Evolutionary conservation across 1,140 invertebrate species (phyloP), one percentile per base, ranked within the genome.

Genomic region (Belonocnema kinseyi): DNA sequence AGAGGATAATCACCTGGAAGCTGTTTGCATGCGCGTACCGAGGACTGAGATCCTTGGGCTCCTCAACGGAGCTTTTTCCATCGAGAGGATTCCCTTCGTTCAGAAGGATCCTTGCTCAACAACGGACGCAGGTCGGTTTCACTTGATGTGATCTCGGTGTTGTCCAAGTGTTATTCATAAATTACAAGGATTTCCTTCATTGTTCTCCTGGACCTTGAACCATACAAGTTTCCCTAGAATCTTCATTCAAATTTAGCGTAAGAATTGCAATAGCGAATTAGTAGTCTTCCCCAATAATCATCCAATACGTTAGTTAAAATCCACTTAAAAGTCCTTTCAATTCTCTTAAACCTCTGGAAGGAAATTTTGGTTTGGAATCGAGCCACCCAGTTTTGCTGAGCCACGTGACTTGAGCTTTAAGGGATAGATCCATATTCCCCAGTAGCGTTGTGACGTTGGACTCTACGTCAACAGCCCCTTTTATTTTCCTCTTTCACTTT

Each of bases 1-100:
- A 26, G 33, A 66, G n/a, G 61, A 50, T 50, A 61, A 78, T 53
- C 52, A 17, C 61, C n/a, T n/a, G 72, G 75, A 73, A 74, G 19
- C 71, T 75, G 71, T 72, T 88, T 88, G 88, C 83, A 90, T 90
- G 88, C 88, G 88, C 84, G 86, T 89, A 52, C 86, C 86, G 76
- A 86, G 85, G 78, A 79, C 83, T 53, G 85, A 89, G 78, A 80
- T 87, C 73, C 85, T 88, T 77, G 85, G 84, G 80, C 80, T 88
- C 83, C 82, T 89, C 79, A 83, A 83, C 84, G 87, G 85, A 76
- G 82, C 82, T 79, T 82, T 88, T 73, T 83, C 86, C 82, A 85
- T 83, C 81, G 82, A 86, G 53, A 75, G 77, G 74, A 80, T 79
- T 74, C 79, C 83, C 83, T 77, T 81, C 78, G 72, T 82, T 73